phyloP scores from a whole-genome alignment of 1,140 invertebrate genomes.

The Venturia canescens region DNA sequence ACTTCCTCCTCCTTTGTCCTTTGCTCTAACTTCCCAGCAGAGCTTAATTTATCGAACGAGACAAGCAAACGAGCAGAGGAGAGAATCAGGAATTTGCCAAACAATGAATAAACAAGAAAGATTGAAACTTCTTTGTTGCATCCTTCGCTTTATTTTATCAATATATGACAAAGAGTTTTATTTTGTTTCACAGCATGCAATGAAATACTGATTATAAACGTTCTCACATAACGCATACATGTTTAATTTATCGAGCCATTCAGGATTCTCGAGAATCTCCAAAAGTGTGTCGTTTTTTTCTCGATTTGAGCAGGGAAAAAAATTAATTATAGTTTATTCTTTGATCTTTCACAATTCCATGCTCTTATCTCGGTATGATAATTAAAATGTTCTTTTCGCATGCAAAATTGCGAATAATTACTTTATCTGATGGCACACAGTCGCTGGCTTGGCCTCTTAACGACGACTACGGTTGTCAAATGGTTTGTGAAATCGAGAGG shows the following conservation, averaged over 20 bases:
- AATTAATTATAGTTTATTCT: neutral
- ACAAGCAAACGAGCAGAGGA: neutral
- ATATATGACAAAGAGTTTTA: neutral
- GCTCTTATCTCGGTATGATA: neutral
- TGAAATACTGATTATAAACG: neutral
- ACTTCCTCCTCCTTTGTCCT: neutral
- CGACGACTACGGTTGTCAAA: no score
- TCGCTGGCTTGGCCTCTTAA: no score
- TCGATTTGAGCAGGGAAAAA: neutral
- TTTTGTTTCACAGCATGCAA: neutral
- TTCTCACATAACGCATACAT: neutral
- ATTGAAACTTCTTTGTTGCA: neutral
- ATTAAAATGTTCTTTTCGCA: no score
- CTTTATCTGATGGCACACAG: no score
- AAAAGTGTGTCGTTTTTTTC: neutral
- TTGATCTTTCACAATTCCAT: neutral
- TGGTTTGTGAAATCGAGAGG: no score
- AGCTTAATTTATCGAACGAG: neutral
- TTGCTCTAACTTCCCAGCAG: conserved; percentile 2
- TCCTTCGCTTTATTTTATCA: neutral
- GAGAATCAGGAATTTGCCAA: neutral
- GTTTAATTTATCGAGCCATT: neutral
- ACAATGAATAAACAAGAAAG: neutral
- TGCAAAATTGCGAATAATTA: no score
- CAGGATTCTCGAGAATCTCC: neutral